A percentile compares a stretch with the other conserved stretches of the same genome.
Conservation (phyloP, 2,113 vertebrate genomes). For the Tachycineta bicolor region DNA sequence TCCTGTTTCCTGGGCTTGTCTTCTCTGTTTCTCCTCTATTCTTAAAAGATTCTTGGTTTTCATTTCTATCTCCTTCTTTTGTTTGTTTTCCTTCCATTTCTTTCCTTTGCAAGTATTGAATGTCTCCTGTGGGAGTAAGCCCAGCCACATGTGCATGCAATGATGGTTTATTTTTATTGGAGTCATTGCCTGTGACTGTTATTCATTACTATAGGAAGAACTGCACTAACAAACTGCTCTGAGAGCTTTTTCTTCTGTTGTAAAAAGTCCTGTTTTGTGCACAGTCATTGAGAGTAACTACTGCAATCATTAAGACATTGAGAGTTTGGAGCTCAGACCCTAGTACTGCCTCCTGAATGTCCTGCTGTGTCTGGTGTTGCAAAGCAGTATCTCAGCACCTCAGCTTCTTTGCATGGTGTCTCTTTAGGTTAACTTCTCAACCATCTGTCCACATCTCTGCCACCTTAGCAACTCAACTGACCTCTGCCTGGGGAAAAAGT, state of each 20-base stretch:
- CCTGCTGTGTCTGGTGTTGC: neutral
- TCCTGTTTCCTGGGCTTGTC: neutral
- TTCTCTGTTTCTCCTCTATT: neutral
- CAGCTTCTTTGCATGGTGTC: neutral
- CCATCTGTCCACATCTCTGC: neutral
- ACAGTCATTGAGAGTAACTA: neutral
- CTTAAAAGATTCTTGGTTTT: constrained; percentile 41
- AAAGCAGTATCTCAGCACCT: neutral
- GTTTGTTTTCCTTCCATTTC: constrained; percentile 52
- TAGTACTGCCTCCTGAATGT: neutral
- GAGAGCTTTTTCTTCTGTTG: neutral
- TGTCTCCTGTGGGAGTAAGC: constrained; percentile 34
- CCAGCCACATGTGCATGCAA: neutral
- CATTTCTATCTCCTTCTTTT: constrained; percentile 31
- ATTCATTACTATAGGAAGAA: constrained; percentile 58
- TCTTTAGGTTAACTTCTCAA: neutral
- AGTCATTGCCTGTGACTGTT: constrained; percentile 44
- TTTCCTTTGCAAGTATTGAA: constrained; percentile 44
- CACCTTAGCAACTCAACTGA: neutral
- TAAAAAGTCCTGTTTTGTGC: constrained; percentile 40
- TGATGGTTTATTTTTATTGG: constrained; percentile 61
- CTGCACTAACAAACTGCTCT: constrained; percentile 12
- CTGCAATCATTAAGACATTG: neutral
- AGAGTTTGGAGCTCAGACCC: neutral
- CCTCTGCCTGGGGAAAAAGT: neutral